phyloP scores from a whole-genome alignment of 2,113 vertebrate genomes.

The Mobula hypostoma region DNA sequence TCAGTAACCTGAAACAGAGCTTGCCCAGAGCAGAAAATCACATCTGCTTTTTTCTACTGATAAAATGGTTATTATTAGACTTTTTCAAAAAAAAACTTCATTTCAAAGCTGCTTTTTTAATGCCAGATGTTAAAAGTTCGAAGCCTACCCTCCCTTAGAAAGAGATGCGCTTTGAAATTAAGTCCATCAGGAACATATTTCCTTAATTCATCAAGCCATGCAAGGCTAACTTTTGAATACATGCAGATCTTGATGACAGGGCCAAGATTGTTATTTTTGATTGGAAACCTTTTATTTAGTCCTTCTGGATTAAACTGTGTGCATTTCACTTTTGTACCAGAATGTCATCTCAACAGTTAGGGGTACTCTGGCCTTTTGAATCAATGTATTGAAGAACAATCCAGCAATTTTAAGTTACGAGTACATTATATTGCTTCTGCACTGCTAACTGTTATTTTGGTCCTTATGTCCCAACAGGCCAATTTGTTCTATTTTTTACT shows the following conservation, averaged over 20 bases:
- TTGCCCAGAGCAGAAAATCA: constrained; percentile 36
- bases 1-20: constrained; percentile 36
- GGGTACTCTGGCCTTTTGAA: neutral
- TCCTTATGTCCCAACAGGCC: neutral
- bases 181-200: constrained; percentile 37
- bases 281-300: constrained; percentile 25
- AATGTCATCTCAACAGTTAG: neutral
- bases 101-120: constrained; percentile 11
- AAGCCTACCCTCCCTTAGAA: constrained; percentile 28
- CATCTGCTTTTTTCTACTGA: constrained; percentile 36
- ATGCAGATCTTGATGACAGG: constrained; percentile 18
- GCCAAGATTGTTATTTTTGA: constrained; percentile 33
- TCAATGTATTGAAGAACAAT: neutral
- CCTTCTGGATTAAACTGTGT: neutral
- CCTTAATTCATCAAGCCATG: constrained; percentile 34
- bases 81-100: constrained; percentile 26
- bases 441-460: neutral
- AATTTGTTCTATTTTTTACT: neutral
- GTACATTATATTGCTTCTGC: neutral
- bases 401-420: neutral
- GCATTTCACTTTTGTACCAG: neutral
- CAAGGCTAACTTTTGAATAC: constrained; percentile 15
- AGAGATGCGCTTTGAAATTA: constrained; percentile 37
- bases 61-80: constrained; percentile 37
- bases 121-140: constrained; percentile 37